phyloP scores from a whole-genome alignment of 1,140 invertebrate genomes.

The Drosophila nigromelanica region DNA sequence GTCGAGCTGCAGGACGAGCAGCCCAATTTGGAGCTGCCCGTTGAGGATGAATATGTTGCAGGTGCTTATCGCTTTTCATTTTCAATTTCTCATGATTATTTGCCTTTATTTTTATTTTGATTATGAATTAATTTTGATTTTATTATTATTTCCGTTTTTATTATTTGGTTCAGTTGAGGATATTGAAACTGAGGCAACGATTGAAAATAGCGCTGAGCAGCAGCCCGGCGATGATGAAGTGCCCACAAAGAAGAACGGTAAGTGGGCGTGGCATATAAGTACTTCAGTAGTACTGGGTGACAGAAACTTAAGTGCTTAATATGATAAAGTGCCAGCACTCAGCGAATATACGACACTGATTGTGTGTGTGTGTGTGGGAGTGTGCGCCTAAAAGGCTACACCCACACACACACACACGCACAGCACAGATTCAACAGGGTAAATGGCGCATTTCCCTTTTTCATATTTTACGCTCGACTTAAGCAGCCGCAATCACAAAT shows the following conservation, averaged over 20 bases:
- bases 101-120: constrained; percentile 34
- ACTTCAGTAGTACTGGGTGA: constrained; percentile 51
- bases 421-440: constrained; percentile 25
- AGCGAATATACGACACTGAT: constrained; percentile 20
- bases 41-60: constrained; percentile 74
- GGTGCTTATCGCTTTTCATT: constrained; percentile 62
- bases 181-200: constrained; percentile 56
- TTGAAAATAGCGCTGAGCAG: constrained; percentile 51
- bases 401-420: constrained; percentile 22
- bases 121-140: constrained; percentile 30
- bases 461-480: constrained; percentile 81
- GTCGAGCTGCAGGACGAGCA: constrained; percentile 83
- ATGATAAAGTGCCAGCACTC: constrained; percentile 80
- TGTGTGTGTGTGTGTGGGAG: constrained; percentile 4
- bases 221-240: constrained; percentile 44
- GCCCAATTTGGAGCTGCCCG: constrained; percentile 60
- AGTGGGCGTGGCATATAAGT: constrained; percentile 62
- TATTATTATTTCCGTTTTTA: constrained; percentile 21
- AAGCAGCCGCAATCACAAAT: constrained; percentile 11
- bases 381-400: constrained; percentile 26
- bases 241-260: constrained; percentile 84
- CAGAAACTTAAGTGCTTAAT: constrained; percentile 81
- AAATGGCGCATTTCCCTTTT: constrained; percentile 82
- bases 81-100: constrained; percentile 47
- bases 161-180: constrained; percentile 41